These are phyloP conservation scores for Epistrophe eligans DNA, from an alignment of 2,888 invertebrate species.

Conservation along the genomic window DNA sequence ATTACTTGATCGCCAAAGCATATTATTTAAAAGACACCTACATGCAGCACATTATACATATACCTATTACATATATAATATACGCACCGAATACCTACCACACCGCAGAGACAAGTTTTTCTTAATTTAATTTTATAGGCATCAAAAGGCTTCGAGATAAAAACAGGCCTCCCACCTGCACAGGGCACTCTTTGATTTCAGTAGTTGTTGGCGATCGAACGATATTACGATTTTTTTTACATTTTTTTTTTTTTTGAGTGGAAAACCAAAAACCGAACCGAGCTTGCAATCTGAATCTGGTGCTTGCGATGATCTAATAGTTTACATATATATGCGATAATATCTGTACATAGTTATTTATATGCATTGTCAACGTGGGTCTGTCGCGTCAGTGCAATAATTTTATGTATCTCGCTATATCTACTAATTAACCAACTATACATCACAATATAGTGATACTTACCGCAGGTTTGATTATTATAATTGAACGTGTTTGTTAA, in stretches of 20 bases:
- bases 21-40: conserved; percentile 55
- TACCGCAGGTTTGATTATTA: conserved; percentile 12
- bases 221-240: conserved; percentile 1
- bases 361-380: conserved; percentile 2
- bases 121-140: conserved; percentile 10
- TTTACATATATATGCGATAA: neutral
- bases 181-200: conserved; percentile 29
- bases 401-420: conserved; percentile 28
- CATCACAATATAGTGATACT: conserved; percentile 18
- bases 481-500: conserved; percentile 30
- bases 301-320: conserved; percentile 32
- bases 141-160: neutral
- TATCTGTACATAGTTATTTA: neutral
- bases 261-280: conserved; percentile 11
- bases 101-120: conserved; percentile 37
- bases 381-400: neutral
- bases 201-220: conserved; percentile 3
- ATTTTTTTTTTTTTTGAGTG: no score
- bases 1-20: conserved; percentile 59
- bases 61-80: neutral
- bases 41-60: conserved; percentile 4
- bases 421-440: conserved; percentile 32
- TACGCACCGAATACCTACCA: conserved; percentile 36
- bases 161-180: conserved; percentile 36
- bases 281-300: conserved; percentile 34